Evolutionary conservation across 2,797 vertebrate species (phyloP).

Genomic region (Cossypha heuglini): DNA sequence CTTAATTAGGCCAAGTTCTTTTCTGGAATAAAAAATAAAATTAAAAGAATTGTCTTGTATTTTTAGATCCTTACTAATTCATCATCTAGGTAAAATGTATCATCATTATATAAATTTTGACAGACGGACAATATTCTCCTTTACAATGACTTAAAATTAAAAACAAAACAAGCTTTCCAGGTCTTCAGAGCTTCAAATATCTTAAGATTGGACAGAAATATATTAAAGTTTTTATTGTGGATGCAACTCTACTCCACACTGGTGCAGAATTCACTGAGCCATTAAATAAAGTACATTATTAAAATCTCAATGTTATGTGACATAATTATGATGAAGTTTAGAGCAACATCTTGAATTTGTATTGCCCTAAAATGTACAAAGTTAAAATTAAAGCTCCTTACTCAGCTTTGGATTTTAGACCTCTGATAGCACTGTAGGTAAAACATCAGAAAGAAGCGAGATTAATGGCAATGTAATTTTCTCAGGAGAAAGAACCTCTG

Average conservation of each 20-base stretch:
- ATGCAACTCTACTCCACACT: background rate
- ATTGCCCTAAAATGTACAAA: background rate
- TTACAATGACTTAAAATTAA: background rate
- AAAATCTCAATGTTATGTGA: constrained; percentile 11
- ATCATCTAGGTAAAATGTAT: background rate
- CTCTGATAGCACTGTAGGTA: background rate
- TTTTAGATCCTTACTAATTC: background rate
- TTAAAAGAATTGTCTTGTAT: background rate
- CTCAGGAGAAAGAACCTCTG: constrained; percentile 42
- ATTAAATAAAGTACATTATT: background rate
- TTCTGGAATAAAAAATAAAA: background rate
- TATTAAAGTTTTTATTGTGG: background rate
- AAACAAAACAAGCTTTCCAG: background rate
- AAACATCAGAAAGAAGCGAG: constrained; percentile 13
- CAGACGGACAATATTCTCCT: background rate
- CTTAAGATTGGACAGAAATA: background rate
- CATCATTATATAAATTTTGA: background rate
- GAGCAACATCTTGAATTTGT: background rate
- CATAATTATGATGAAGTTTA: constrained; percentile 15
- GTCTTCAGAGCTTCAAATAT: background rate
- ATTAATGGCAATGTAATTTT: constrained; percentile 46
- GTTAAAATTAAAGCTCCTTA: constrained; percentile 31
- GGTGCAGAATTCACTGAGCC: background rate
- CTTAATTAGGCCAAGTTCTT: background rate
- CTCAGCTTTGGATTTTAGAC: constrained; percentile 18